Conservation (phyloP, 1,140 invertebrate genomes). For the Pinna nobilis region DNA sequence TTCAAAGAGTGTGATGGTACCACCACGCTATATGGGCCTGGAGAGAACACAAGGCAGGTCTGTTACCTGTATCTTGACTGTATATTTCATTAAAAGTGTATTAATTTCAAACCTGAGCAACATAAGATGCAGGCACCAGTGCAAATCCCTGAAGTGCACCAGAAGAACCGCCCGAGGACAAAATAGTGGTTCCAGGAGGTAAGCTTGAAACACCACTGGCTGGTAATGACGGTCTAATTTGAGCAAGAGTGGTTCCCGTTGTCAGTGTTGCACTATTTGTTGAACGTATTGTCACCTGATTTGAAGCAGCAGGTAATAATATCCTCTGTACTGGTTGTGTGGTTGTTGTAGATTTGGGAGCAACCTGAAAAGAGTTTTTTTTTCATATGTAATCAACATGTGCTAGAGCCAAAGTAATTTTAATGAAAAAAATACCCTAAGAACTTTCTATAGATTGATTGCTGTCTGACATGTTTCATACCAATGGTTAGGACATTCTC, state of each 20-base stretch:
- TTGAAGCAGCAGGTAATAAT: conserved; percentile 65
- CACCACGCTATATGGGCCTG: background rate
- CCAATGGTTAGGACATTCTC: too few relatives aligned
- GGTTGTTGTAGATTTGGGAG: conserved; percentile 15
- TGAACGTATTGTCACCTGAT: conserved; percentile 54
- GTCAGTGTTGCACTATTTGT: conserved; percentile 39
- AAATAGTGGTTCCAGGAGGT: conserved; percentile 75
- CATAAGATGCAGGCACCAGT: conserved; percentile 80
- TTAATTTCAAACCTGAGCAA: conserved; percentile 73
- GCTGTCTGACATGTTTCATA: too few relatives aligned
- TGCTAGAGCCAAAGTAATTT: background rate
- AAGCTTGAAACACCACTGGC: conserved; percentile 75
- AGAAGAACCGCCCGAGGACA: conserved; percentile 74
- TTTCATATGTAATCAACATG: too few relatives aligned
- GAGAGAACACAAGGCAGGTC: background rate
- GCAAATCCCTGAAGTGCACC: conserved; percentile 76
- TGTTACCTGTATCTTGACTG: background rate
- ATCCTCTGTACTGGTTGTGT: conserved; percentile 62
- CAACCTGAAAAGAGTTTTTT: conserved; percentile 20
- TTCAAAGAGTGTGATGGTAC: background rate
- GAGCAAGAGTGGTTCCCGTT: conserved; percentile 43
- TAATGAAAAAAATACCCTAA: conserved; percentile 14
- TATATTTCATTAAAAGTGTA: background rate
- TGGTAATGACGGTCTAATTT: conserved; percentile 62
- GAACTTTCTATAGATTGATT: too few relatives aligned